Evolutionary conservation across 1,140 invertebrate genomes (phyloP), one percentile per base, ranked within the genome.

Genomic region (Drosophila kepulauana): DNA sequence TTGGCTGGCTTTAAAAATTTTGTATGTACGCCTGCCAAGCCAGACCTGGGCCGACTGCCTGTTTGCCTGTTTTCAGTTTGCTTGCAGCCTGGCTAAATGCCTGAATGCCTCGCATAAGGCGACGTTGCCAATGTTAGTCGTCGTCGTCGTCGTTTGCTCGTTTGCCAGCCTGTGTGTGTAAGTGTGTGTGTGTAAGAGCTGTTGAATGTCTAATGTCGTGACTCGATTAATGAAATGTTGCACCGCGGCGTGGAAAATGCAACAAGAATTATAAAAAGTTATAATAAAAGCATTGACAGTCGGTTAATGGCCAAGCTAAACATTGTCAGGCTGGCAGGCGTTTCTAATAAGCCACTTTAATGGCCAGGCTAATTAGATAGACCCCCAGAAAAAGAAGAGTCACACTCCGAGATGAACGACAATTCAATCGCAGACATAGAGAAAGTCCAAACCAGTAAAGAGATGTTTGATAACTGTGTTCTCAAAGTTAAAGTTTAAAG

Each of bases 141-240:
- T 76, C 35, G 1, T 43, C 25, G 52, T 52, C 52, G 20, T 25
- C 20, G 52, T 52, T 43, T 41, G 43, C 41, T 68, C 38, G 70
- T 10, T 38, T 41, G 43, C 46, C 59, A 25, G 70, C 59, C 61
- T 48, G 58, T 49, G 41, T 13, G n/a, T 38, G 57, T 48, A 48
- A 41, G 41, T n/a, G n/a, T 38, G 57, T 20, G 16, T 25, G 20
- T 25, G 4, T 25, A 3, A 38, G 57, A 71, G 73, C 84, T 88
- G 84, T 81, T 87, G 85, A 87, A 87, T 87, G 85, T 85, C 85
- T 89, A 88, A 88, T 89, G 84, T 88, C 84, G 84, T 88, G 84
- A 88, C 84, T 88, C 84, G 84, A 89, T 88, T 88, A 88, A 88
- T 88, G 84, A 88, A 88, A 88, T 89, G 85, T 84, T 88, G 80